These are phyloP conservation scores for Discoglossus pictus DNA, from an alignment of 2,797 vertebrate genomes.

Conservation along the genomic window DNA sequence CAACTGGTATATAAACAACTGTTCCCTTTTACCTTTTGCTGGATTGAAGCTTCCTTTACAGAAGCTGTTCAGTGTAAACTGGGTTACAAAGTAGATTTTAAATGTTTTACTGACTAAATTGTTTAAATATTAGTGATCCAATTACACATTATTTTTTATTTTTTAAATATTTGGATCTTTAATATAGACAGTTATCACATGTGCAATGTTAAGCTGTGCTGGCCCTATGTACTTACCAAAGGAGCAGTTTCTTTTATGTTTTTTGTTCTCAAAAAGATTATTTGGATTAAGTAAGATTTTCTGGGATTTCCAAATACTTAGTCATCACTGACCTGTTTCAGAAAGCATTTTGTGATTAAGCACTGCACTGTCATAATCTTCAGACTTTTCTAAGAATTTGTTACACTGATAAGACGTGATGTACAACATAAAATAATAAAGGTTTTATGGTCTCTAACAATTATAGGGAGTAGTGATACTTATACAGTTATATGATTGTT, in stretches of 20 bases:
- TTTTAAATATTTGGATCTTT: slow-evolving; percentile 63
- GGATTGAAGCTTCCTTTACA: slow-evolving; percentile 60
- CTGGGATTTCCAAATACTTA: too few species aligned
- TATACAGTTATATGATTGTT: too few species aligned
- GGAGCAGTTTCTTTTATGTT: neutral
- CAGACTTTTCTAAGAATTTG: too few species aligned
- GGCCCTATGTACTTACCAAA: slow-evolving; percentile 1
- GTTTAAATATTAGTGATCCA: slow-evolving; percentile 65
- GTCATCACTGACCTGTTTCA: too few species aligned
- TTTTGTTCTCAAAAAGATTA: neutral
- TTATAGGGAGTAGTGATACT: too few species aligned
- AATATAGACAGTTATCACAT: slow-evolving; percentile 54
- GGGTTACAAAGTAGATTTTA: slow-evolving; percentile 63
- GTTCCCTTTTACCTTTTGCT: slow-evolving; percentile 71
- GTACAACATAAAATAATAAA: too few species aligned
- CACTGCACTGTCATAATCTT: too few species aligned
- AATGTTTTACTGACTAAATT: slow-evolving; percentile 66
- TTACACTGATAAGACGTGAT: too few species aligned
- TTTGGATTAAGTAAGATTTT: neutral
- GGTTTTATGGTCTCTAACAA: too few species aligned
- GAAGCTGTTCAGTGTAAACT: slow-evolving; percentile 60
- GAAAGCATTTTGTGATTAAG: too few species aligned
- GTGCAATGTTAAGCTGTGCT: slow-evolving; percentile 12
- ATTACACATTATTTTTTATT: slow-evolving; percentile 58
- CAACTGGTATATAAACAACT: slow-evolving; percentile 73